Conservation (phyloP, 2,797 vertebrate genomes). For the Pseudochirops corinnae region DNA sequence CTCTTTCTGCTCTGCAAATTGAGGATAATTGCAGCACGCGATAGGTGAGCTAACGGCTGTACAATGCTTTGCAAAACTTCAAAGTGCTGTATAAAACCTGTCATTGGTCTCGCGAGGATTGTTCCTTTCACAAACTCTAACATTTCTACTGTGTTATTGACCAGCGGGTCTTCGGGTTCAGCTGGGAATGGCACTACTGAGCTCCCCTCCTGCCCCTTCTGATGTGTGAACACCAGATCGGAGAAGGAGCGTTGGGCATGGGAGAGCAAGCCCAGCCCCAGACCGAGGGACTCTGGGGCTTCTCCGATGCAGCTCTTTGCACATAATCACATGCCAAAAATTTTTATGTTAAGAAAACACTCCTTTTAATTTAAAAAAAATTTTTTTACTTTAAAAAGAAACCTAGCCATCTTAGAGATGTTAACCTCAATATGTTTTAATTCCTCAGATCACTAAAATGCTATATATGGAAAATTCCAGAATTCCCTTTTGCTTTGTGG, state of each 20-base stretch:
- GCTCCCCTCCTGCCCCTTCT: neutral
- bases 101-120: neutral
- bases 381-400: constrained; percentile 7
- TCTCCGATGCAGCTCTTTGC: neutral
- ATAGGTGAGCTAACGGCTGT: neutral
- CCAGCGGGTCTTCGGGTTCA: neutral
- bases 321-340: neutral
- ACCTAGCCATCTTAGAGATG: neutral
- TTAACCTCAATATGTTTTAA: neutral
- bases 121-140: neutral
- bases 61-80: neutral
- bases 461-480: neutral
- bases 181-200: neutral
- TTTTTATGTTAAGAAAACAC: neutral
- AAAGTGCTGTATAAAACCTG: neutral
- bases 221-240: neutral
- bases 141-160: neutral
- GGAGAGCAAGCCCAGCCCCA: neutral
- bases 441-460: neutral
- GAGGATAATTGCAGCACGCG: neutral
- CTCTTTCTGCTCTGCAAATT: neutral
- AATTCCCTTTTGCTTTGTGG: neutral
- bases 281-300: neutral
- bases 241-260: neutral
- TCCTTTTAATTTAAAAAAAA: neutral